Evolutionary conservation across 2,888 invertebrate genomes (phyloP).

Genomic region (Crioceris asparagi): DNA sequence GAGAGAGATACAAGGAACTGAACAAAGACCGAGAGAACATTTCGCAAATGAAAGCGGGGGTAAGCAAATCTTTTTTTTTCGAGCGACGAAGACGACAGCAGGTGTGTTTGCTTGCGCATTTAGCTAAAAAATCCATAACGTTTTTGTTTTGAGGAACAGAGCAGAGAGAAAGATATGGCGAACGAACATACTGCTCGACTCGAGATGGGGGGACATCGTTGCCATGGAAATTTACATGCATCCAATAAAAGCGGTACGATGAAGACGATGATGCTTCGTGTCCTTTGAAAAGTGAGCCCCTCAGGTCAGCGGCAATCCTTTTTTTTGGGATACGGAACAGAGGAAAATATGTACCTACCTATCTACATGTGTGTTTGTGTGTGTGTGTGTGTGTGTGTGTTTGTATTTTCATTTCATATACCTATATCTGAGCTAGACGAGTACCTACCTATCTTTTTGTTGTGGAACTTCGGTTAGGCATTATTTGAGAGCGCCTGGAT

Average conservation of each 20-base stretch:
- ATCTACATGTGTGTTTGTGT: too few relatives aligned
- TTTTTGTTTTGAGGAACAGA: conserved; percentile 36
- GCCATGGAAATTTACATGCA: conserved; percentile 39
- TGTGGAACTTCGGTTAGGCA: too few relatives aligned
- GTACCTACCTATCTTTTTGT: too few relatives aligned
- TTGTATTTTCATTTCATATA: too few relatives aligned
- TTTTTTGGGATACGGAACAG: too few relatives aligned
- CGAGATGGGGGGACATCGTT: conserved; percentile 28
- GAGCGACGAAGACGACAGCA: background rate
- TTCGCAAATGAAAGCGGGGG: conserved; percentile 1
- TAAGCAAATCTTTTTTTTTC: too few relatives aligned
- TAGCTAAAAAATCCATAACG: conserved; percentile 36
- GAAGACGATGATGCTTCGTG: conserved; percentile 22
- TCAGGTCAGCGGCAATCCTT: too few relatives aligned
- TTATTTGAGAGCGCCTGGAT: too few relatives aligned
- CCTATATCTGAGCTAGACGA: too few relatives aligned
- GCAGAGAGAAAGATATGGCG: conserved; percentile 26
- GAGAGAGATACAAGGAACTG: background rate
- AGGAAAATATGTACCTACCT: too few relatives aligned
- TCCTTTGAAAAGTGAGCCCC: conserved; percentile 18
- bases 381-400: too few relatives aligned
- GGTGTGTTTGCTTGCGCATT: conserved; percentile 22
- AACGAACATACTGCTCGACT: too few relatives aligned
- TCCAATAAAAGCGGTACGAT: conserved; percentile 35
- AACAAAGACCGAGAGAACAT: background rate